phyloP scores from a whole-genome alignment of 2,113 vertebrate species.

The Channa argus region DNA sequence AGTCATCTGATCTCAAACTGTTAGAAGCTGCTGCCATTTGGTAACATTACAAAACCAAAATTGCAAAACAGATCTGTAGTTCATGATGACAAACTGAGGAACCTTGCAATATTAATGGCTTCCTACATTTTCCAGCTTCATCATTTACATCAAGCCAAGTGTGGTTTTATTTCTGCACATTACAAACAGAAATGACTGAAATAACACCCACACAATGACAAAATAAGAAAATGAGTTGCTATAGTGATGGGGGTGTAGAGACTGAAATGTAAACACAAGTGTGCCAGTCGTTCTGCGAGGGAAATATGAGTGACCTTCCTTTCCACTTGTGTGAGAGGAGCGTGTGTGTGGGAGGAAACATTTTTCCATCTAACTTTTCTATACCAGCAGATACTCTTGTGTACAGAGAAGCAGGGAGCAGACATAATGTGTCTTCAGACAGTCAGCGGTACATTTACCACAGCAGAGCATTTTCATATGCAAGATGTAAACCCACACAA shows the following conservation, averaged over 20 bases:
- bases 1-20: neutral
- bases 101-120: neutral
- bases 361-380: slow-evolving; percentile 47
- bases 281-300: slow-evolving; percentile 65
- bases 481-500: neutral
- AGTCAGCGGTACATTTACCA: slow-evolving; percentile 16
- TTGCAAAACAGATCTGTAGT: neutral
- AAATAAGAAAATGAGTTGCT: slow-evolving; percentile 71
- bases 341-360: slow-evolving; percentile 52
- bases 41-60: slow-evolving; percentile 1
- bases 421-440: neutral
- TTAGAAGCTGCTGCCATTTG: slow-evolving; percentile 11
- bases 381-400: slow-evolving; percentile 34
- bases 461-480: neutral
- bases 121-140: slow-evolving; percentile 13
- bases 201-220: slow-evolving; percentile 52
- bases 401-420: slow-evolving; percentile 27
- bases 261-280: slow-evolving; percentile 72
- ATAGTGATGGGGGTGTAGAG: slow-evolving; percentile 65
- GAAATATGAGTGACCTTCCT: slow-evolving; percentile 77
- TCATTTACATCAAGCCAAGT: slow-evolving; percentile 23
- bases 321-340: slow-evolving; percentile 49
- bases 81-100: neutral
- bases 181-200: slow-evolving; percentile 48
- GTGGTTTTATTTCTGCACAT: slow-evolving; percentile 49